Evolutionary conservation across 2,113 vertebrate species (phyloP), one percentile per base, ranked within the genome.

Genomic region (Scomber scombrus): DNA sequence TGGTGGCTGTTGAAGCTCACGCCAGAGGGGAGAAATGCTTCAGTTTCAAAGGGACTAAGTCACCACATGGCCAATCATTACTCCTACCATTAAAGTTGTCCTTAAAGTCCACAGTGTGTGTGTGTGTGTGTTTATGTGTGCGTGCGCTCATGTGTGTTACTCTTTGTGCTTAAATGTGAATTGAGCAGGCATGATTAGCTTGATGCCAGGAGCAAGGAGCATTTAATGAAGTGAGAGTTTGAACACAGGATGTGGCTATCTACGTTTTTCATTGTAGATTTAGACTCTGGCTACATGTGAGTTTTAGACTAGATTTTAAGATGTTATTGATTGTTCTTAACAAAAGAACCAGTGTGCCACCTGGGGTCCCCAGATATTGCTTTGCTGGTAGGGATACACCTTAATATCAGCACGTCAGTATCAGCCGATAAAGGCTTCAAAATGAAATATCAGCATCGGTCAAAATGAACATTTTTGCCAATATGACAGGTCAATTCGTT

Each of bases 181-280:
- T 62, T 63, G 18, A 75, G 71, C 64, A 79, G 66, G 68, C 47
- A 55, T 55, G 34, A 79, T 81, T 74, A 62, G 34, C 60, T 64
- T 50, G 55, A 62, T 40, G 43, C 49, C 45, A 51, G 46, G 54
- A 68, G 47, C 47, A 61, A 67, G 26, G 31, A 34, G 43, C 19
- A 31, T 81, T 64, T 78, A 71, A 26, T 78, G 68, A 70, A 76
- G 58, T 31, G 55, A 2, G 5, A 61, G 61, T 23, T 45, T 0
- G 1, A 34, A 43, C 61, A 68, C n/a, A 23, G 18, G 14, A n/a
- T 29, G 51, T 40, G 34, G 34, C 8, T 40, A 40, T 40, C 3
- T 45, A 15, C 1, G 14, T 45, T 61, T 56, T 54, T 52, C 18
- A 47, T 15, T 26, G 23, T 55, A 60, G 57, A 78, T 61, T 57